Conservation (phyloP, 2,888 invertebrate genomes). For the Oligia strigilis region DNA sequence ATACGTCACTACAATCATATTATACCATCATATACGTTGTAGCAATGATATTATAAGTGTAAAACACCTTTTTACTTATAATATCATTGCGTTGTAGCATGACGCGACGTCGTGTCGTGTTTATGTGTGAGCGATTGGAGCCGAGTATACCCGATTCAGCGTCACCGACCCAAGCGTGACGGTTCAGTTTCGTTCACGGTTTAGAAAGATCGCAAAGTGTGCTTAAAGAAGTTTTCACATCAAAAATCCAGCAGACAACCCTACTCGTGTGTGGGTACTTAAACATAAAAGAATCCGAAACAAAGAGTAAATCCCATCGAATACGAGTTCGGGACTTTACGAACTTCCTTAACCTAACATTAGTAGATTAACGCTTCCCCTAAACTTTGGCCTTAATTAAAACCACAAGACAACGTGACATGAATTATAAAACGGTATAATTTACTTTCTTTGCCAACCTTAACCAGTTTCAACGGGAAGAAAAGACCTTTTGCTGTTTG, state of each 20-base stretch:
- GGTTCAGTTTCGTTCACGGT: neutral
- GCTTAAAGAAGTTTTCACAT: neutral
- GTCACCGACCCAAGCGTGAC: neutral
- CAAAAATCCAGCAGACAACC: neutral
- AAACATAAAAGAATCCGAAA: slow-evolving; percentile 22
- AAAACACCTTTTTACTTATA: too few species aligned
- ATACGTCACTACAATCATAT: too few species aligned
- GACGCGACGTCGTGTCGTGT: too few species aligned
- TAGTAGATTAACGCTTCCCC: slow-evolving; percentile 78
- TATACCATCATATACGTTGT: too few species aligned
- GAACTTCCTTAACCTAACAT: slow-evolving; percentile 74
- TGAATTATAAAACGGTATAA: slow-evolving; percentile 76
- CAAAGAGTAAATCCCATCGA: slow-evolving; percentile 44
- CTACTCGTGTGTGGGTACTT: too few species aligned
- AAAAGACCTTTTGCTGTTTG: slow-evolving; percentile 3
- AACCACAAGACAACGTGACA: slow-evolving; percentile 77
- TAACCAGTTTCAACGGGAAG: slow-evolving; percentile 18
- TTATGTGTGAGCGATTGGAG: too few species aligned
- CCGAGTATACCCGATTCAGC: neutral
- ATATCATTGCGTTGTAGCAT: too few species aligned
- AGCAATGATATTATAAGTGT: too few species aligned
- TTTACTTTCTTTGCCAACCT: slow-evolving; percentile 53
- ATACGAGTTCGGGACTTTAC: slow-evolving; percentile 26
- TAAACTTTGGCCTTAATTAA: slow-evolving; percentile 81
- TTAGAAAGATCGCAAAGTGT: neutral